Percentiles rank a stretch among this genome's conserved stretches.
Conservation (phyloP, 2,888 invertebrate genomes). For the Drosophila antonietae region DNA sequence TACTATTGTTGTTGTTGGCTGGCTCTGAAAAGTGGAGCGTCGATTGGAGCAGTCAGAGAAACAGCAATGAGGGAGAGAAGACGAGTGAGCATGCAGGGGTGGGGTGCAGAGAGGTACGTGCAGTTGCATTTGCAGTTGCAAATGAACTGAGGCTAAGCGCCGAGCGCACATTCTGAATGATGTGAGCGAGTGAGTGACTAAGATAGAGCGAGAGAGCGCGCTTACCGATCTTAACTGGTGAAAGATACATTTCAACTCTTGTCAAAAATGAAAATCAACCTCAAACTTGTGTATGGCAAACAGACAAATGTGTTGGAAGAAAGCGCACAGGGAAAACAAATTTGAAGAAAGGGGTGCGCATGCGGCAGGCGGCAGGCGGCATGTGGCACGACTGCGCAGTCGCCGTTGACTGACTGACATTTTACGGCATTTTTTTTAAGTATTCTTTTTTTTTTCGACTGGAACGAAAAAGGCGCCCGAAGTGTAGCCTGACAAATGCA, state of each 20-base stretch:
- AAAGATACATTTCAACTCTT: slow-evolving; percentile 81
- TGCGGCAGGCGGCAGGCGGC: slow-evolving; percentile 10
- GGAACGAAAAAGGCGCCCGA: slow-evolving; percentile 56
- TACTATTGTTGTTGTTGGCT: slow-evolving; percentile 57
- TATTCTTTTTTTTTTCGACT: slow-evolving; percentile 44
- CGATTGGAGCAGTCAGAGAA: slow-evolving; percentile 60
- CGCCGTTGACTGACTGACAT: slow-evolving; percentile 78
- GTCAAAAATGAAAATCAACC: slow-evolving; percentile 75
- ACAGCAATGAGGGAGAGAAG: slow-evolving; percentile 7
- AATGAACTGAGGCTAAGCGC: slow-evolving; percentile 33
- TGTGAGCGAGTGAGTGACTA: not conserved
- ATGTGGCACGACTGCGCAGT: slow-evolving; percentile 44
- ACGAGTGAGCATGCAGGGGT: not conserved
- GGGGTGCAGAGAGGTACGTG: not conserved
- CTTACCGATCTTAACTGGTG: slow-evolving; percentile 53
- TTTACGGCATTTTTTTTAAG: slow-evolving; percentile 54
- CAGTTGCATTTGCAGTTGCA: slow-evolving; percentile 45
- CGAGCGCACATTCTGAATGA: slow-evolving; percentile 47
- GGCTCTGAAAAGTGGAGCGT: slow-evolving; percentile 73
- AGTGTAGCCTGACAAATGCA: slow-evolving; percentile 81
- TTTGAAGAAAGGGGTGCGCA: slow-evolving; percentile 30
- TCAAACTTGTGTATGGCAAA: slow-evolving; percentile 63
- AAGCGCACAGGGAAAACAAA: slow-evolving; percentile 58
- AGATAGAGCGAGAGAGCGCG: not conserved
- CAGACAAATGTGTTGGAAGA: slow-evolving; percentile 78